Conservation (phyloP, 2,113 vertebrate species). For the Catharus bicknelli region DNA sequence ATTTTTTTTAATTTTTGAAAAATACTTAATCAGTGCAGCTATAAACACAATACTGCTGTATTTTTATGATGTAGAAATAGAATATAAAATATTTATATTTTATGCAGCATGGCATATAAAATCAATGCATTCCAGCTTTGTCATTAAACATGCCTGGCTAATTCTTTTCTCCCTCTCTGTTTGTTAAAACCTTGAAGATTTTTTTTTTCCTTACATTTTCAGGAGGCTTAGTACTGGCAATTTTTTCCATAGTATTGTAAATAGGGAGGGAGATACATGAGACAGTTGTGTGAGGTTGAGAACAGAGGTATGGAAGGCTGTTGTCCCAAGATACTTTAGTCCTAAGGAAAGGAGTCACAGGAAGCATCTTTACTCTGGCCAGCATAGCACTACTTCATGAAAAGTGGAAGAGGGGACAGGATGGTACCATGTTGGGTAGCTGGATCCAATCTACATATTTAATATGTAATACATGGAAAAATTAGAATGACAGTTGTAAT, state of each 20-base stretch:
- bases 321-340: not conserved
- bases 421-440: not conserved
- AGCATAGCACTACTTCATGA: accelerated
- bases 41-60: not conserved
- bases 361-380: accelerated
- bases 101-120: not conserved
- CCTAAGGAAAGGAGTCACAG: not conserved
- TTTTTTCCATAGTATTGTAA: not conserved
- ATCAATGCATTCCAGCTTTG: not conserved
- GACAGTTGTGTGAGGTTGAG: not conserved
- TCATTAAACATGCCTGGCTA: not conserved
- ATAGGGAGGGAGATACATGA: not conserved
- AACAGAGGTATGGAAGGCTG: not conserved
- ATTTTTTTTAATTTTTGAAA: not conserved
- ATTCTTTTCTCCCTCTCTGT: not conserved
- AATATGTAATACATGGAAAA: not conserved
- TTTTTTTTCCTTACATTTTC: not conserved
- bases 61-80: not conserved
- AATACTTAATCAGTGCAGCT: not conserved
- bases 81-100: not conserved
- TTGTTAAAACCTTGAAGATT: not conserved
- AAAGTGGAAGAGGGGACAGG: not conserved
- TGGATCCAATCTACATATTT: not conserved
- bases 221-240: not conserved
- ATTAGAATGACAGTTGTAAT: not conserved